Conservation (phyloP, 64 coral and sea anemone species). For the Dendrophyllia cribrosa region DNA sequence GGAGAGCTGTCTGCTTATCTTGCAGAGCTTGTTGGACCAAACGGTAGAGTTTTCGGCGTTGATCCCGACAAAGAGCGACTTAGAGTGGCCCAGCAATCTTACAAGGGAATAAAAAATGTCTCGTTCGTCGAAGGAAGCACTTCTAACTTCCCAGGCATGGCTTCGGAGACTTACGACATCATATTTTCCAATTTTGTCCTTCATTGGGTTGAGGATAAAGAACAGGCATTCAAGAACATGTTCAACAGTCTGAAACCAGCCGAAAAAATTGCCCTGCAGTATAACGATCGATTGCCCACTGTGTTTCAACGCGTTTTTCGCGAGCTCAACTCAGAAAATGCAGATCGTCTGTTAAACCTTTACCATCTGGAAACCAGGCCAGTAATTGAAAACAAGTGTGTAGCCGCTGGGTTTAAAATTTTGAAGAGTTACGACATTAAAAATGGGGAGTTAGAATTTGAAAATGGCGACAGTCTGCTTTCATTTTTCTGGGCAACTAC, state of each 20-base stretch:
- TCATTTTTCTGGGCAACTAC: constrained; percentile 11
- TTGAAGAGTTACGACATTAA: not conserved
- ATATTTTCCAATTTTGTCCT: not conserved
- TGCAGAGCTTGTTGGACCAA: not conserved
- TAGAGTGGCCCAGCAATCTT: not conserved
- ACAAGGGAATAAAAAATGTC: not conserved
- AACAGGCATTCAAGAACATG: not conserved
- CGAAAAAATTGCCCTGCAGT: not conserved
- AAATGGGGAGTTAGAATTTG: not conserved
- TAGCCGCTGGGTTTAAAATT: not conserved
- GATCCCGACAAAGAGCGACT: not conserved
- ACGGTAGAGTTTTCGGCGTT: not conserved
- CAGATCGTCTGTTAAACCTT: not conserved
- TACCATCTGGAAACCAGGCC: not conserved
- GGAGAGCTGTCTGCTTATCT: constrained; percentile 6
- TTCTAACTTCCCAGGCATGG: too few species aligned
- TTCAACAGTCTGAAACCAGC: not conserved
- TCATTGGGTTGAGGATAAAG: constrained; percentile 6
- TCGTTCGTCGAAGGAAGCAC: too few species aligned
- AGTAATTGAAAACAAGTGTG: not conserved
- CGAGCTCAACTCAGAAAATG: not conserved
- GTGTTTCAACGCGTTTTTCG: not conserved
- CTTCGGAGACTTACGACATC: too few species aligned
- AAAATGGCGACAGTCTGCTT: not conserved
- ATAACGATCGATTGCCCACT: not conserved